These are phyloP conservation scores for Lomographa bimaculata DNA, from an alignment of 2,888 invertebrate genomes.

Conservation along the genomic window DNA sequence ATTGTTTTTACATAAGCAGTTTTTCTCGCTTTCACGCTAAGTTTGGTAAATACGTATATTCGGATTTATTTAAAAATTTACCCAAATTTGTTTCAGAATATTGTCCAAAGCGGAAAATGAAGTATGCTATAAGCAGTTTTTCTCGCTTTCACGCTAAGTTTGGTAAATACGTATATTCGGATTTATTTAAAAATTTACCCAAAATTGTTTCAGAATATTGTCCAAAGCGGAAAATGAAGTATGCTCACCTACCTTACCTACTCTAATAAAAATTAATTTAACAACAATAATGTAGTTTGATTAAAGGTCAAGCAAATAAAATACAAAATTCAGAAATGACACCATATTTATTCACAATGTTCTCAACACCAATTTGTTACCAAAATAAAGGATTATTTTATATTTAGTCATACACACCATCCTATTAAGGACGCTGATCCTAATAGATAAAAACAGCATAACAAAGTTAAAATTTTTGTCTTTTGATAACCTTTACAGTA, in stretches of 20 bases:
- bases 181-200: too few species aligned
- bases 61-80: too few species aligned
- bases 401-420: conserved; percentile 76
- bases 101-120: conserved; percentile 64
- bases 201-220: conserved; percentile 74
- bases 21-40: too few species aligned
- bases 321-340: conserved; percentile 61
- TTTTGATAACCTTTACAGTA: too few species aligned
- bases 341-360: conserved; percentile 81
- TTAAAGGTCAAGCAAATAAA: too few species aligned
- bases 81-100: conserved; percentile 75
- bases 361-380: conserved; percentile 81
- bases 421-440: conserved; percentile 61
- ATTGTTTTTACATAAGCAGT: too few species aligned
- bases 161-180: background rate
- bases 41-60: conserved; percentile 1
- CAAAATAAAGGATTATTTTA: conserved; percentile 79
- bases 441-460: conserved; percentile 45
- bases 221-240: conserved; percentile 62
- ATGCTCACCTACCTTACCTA: conserved; percentile 16
- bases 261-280: too few species aligned
- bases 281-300: too few species aligned
- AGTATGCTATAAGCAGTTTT: too few species aligned
- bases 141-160: too few species aligned
- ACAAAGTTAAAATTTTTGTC: conserved; percentile 5